Evolutionary conservation across 1,140 invertebrate species (phyloP).

Genomic region (Anoplophora glabripennis): DNA sequence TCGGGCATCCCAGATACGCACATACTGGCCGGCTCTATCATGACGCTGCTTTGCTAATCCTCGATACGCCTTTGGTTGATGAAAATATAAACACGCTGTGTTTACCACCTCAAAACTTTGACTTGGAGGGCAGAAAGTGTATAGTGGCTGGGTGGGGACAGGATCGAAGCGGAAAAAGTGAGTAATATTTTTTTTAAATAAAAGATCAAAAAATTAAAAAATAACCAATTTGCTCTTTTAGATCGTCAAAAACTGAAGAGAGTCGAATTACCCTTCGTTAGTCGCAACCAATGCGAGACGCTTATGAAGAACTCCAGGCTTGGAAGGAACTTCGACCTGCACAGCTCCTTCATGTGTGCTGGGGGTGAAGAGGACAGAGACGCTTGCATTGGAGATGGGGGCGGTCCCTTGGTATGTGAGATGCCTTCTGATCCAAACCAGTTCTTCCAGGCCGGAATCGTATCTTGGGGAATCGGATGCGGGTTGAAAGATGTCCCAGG

Average conservation of each 20-base stretch:
- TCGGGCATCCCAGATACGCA: slow-evolving; percentile 55
- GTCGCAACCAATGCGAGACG: slow-evolving; percentile 54
- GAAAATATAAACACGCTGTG: slow-evolving; percentile 52
- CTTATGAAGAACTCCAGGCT: slow-evolving; percentile 57
- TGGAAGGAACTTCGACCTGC: slow-evolving; percentile 61
- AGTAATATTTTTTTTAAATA: not conserved
- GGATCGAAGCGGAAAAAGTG: not conserved
- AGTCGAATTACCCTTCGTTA: slow-evolving; percentile 63
- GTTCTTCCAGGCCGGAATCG: slow-evolving; percentile 53
- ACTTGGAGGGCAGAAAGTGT: slow-evolving; percentile 52
- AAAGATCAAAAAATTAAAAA: too few relatives aligned
- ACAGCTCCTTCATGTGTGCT: slow-evolving; percentile 72
- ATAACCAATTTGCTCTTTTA: not conserved
- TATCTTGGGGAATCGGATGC: slow-evolving; percentile 56
- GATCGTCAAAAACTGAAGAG: slow-evolving; percentile 55
- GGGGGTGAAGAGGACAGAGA: slow-evolving; percentile 65
- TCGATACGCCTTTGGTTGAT: slow-evolving; percentile 53
- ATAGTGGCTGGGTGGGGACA: slow-evolving; percentile 83
- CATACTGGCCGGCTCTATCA: slow-evolving; percentile 52
- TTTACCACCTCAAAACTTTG: slow-evolving; percentile 46
- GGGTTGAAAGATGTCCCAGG: slow-evolving; percentile 56
- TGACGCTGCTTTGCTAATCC: slow-evolving; percentile 59
- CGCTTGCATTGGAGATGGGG: slow-evolving; percentile 63
- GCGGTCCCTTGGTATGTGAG: slow-evolving; percentile 56
- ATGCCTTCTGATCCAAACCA: slow-evolving; percentile 38